phyloP scores from a whole-genome alignment of 2,888 invertebrate genomes.

The Eurois occulta region DNA sequence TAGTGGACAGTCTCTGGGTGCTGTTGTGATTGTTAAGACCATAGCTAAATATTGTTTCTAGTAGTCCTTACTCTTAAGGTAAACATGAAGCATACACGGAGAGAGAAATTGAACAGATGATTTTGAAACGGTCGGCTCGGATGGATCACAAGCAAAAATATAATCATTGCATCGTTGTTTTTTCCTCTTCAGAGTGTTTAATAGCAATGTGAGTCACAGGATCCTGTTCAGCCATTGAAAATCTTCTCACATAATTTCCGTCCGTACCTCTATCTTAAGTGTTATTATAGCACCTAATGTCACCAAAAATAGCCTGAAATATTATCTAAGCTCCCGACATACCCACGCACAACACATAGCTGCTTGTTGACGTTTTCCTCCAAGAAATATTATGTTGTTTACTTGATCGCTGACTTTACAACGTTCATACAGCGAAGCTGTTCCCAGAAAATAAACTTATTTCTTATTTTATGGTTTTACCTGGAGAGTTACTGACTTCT shows the following conservation, averaged over 20 bases:
- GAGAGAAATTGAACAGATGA: neutral
- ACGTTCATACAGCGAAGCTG: constrained; percentile 73
- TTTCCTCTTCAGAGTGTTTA: neutral
- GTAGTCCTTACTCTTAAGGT: neutral
- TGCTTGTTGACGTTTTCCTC: constrained; percentile 52
- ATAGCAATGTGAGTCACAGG: neutral
- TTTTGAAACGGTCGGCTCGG: too few relatives aligned
- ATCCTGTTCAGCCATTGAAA: neutral
- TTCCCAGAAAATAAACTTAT: constrained; percentile 75
- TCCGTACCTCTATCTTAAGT: neutral
- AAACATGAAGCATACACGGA: neutral
- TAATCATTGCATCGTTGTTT: neutral
- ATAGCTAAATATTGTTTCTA: neutral
- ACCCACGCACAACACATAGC: constrained; percentile 23
- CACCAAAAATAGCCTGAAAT: constrained; percentile 19
- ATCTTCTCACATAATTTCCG: constrained; percentile 1
- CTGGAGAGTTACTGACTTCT: constrained; percentile 51
- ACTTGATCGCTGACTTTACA: constrained; percentile 75
- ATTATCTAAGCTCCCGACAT: constrained; percentile 3
- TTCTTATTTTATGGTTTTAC: constrained; percentile 71
- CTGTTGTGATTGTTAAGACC: neutral
- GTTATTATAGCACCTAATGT: constrained; percentile 3
- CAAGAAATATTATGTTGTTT: constrained; percentile 77
- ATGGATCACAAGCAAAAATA: neutral
- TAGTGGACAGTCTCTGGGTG: neutral